Evolutionary conservation across 2,797 vertebrate genomes (phyloP), one percentile per base, ranked within the genome.

Genomic region (Bucorvus abyssinicus): DNA sequence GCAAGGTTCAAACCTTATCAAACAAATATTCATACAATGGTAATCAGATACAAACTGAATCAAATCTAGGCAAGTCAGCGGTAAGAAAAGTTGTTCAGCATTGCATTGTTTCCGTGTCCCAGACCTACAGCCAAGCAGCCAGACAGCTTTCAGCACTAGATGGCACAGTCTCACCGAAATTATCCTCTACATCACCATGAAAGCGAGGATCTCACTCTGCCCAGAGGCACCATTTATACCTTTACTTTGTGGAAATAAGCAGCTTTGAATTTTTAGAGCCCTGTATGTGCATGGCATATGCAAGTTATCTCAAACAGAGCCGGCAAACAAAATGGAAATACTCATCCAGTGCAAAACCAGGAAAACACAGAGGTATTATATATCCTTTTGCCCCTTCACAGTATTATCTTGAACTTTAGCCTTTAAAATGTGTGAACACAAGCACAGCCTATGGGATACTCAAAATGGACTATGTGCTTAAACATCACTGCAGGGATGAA

Each of bases 101-200:
- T 59, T 90, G 81, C n/a, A 44, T 22, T 61, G 50, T 26, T 81
- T 80, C 38, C 19, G 3, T 24, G 36, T 59, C 56, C 32, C 85
- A 49, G 32, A 49, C 22, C 36, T 73, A 29, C 0, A 80, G 71
- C 21, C n/a, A 81, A 80, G 53, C 3, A 14, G 8, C 6, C 56
- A 44, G 40, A 45, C 36, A 87, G 23, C 64, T 77, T 64, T 83
- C 44, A 82, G 93, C 95, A 91, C 92, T 85, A 96, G 89, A 92
- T 95, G 91, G 89, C 84, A 56, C 38, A n/a, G 30, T 27, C 84
- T 94, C 84, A 89, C 7, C 14, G 40, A 50, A 80, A 59, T 13
- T 32, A 56, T 15, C 36, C 23, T 52, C 29, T 50, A n/a, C 15
- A 56, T 15, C 0, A 50, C 9, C 0, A 0, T 18, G 32, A 14